phyloP scores from a whole-genome alignment of 2,888 invertebrate genomes.

The Leucophenga maculata region DNA sequence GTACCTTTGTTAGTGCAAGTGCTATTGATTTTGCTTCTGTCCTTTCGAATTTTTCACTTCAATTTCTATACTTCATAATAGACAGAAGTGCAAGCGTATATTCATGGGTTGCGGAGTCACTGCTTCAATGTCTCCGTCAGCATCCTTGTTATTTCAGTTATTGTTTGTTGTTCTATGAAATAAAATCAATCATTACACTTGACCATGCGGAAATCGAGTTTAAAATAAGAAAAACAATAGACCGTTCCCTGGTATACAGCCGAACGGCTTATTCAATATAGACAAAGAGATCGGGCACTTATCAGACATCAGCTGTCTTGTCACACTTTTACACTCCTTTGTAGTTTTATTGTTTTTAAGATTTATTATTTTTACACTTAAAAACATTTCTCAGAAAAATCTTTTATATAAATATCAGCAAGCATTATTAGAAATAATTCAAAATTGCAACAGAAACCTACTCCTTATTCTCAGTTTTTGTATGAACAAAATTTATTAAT shows the following conservation, averaged over 20 bases:
- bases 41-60: neutral
- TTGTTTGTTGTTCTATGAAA: slow-evolving; percentile 29
- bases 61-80: neutral
- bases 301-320: neutral
- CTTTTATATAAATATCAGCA: no score
- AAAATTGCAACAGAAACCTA: no score
- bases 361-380: neutral
- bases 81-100: neutral
- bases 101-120: neutral
- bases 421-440: no score
- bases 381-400: no score
- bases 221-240: neutral
- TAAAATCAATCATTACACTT: slow-evolving; percentile 59
- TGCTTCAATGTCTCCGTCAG: neutral
- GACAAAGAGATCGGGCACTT: no score
- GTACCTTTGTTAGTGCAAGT: neutral
- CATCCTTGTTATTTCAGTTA: neutral
- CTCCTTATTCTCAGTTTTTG: no score
- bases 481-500: no score
- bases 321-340: neutral
- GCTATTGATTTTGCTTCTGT: neutral
- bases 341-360: neutral
- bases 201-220: slow-evolving; percentile 54
- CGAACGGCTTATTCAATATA: no score
- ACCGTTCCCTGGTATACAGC: no score